Evolutionary conservation across 2,797 vertebrate species (phyloP).

Genomic region (Galago senegalensis): DNA sequence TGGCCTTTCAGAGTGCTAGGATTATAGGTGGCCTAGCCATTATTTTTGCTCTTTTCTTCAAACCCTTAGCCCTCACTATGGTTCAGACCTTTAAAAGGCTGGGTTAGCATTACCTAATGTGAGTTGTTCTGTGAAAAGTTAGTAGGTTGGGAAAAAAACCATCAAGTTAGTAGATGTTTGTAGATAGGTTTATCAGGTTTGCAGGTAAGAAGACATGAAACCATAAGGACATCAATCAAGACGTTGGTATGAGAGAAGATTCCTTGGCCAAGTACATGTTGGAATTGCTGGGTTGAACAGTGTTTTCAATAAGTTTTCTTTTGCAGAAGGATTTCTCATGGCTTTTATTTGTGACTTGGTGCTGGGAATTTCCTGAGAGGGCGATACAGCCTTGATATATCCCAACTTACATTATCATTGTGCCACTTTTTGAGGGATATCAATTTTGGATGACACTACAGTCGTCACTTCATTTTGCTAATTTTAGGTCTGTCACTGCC

Average conservation of each 20-base stretch:
- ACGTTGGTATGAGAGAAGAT: not conserved
- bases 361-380: not conserved
- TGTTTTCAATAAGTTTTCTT: slow-evolving; percentile 10
- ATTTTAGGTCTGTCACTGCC: not conserved
- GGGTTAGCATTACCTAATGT: not conserved
- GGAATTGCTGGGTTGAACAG: not conserved
- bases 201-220: no score
- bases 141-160: not conserved
- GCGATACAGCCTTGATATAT: rapidly evolving
- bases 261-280: not conserved
- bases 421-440: not conserved
- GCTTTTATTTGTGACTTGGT: not conserved
- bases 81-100: not conserved
- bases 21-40: no score
- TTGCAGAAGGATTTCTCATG: not conserved
- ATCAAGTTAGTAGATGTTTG: not conserved
- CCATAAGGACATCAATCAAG: no score
- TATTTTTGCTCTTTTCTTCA: not conserved
- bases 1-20: no score
- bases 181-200: no score
- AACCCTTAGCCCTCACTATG: not conserved
- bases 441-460: not conserved
- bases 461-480: not conserved
- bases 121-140: not conserved
- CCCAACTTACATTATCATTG: not conserved